phyloP scores from a whole-genome alignment of 2,888 invertebrate genomes.

The Athalia cordata region DNA sequence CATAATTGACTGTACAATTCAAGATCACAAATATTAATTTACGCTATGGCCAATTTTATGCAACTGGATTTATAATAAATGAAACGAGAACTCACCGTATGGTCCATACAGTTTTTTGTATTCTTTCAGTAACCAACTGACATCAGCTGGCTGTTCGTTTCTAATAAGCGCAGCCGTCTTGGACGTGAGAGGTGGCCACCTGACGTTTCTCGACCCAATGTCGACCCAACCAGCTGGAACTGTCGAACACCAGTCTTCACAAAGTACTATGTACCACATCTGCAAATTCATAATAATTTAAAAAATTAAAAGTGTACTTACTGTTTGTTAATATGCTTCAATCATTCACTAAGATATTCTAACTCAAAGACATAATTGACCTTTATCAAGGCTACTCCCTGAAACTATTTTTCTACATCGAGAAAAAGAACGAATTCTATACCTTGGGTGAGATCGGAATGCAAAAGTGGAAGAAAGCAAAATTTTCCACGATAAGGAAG shows the following conservation, averaged over 20 bases:
- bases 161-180: neutral
- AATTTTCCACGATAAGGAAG: neutral
- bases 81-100: neutral
- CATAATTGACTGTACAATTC: neutral
- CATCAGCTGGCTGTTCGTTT: neutral
- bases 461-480: neutral
- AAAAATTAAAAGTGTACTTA: too few relatives aligned
- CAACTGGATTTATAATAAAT: too few relatives aligned
- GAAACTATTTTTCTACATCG: too few relatives aligned
- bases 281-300: neutral
- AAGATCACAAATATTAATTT: neutral
- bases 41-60: too few relatives aligned
- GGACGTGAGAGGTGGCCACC: neutral
- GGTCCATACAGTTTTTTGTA: slow-evolving; percentile 15
- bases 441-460: neutral
- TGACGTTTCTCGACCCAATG: neutral
- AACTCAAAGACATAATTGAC: neutral
- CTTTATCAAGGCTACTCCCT: neutral
- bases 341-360: neutral
- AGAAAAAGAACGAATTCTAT: neutral
- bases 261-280: neutral
- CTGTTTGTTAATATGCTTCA: too few relatives aligned
- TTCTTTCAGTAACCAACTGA: neutral
- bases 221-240: neutral
- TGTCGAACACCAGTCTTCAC: neutral